phyloP scores from a whole-genome alignment of 2,113 vertebrate genomes.

The Meleagris gallopavo region DNA sequence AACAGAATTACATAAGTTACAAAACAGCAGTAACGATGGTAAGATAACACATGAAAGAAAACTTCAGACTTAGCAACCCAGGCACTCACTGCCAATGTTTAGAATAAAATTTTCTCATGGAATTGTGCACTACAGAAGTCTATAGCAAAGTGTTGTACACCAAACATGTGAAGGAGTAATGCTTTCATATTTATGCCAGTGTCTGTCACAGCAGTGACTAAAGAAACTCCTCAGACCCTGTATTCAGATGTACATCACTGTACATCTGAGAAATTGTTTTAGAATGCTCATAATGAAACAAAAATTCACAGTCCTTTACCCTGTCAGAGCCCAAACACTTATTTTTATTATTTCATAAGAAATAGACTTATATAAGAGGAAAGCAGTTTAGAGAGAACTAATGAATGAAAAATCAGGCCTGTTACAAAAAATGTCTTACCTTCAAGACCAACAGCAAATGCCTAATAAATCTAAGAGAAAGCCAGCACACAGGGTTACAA shows the following conservation, averaged over 20 bases:
- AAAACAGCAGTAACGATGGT: background rate
- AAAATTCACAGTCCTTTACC: background rate
- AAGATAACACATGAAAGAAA: constrained; percentile 4
- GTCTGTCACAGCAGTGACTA: background rate
- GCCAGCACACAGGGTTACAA: background rate
- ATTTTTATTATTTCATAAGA: background rate
- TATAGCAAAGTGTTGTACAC: accelerated
- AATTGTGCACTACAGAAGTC: background rate
- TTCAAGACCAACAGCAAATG: background rate
- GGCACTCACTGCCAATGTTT: background rate
- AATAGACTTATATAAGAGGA: background rate
- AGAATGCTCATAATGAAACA: background rate
- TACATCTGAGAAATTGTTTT: constrained; percentile 10
- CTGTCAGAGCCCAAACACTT: background rate
- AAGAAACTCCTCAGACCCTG: background rate
- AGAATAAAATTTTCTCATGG: background rate
- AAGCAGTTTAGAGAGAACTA: background rate
- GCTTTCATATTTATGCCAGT: background rate
- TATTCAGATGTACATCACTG: background rate
- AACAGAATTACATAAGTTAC: constrained; percentile 5
- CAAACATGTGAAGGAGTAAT: background rate
- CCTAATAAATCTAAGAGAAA: background rate
- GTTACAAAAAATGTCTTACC: background rate
- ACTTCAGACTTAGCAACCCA: background rate
- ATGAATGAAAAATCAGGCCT: background rate